These are phyloP conservation scores for Apotomis turbidana DNA, from an alignment of 2,888 invertebrate species.

Conservation along the genomic window DNA sequence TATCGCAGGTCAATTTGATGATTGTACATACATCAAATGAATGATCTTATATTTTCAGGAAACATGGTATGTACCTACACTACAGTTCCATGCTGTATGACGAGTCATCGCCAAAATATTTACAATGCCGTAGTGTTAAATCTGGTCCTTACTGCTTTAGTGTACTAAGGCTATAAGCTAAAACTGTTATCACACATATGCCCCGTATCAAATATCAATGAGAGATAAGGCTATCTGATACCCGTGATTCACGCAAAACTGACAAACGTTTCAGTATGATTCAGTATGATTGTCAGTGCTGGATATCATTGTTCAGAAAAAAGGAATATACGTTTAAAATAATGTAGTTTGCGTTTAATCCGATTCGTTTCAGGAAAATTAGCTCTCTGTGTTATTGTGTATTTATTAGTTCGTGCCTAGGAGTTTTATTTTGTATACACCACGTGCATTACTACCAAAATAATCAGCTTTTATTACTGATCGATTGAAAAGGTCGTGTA, in stretches of 20 bases:
- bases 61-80: no score
- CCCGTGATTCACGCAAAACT: conserved; percentile 28
- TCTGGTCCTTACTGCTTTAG: neutral
- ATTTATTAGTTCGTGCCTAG: no score
- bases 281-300: neutral
- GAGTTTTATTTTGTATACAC: no score
- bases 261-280: neutral
- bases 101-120: conserved; percentile 1
- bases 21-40: no score
- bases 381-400: neutral
- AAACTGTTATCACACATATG: conserved; percentile 28
- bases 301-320: neutral
- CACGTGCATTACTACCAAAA: no score
- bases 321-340: neutral
- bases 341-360: neutral
- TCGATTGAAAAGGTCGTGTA: neutral
- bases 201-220: conserved; percentile 42
- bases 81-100: neutral
- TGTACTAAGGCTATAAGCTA: neutral
- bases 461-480: no score
- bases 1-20: no score
- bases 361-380: conserved; percentile 3
- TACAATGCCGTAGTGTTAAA: neutral
- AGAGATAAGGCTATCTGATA: conserved; percentile 38
- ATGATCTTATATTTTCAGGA: no score